These are phyloP conservation scores for Dendrolimus pini DNA, from an alignment of 2,888 invertebrate genomes.

Conservation along the genomic window DNA sequence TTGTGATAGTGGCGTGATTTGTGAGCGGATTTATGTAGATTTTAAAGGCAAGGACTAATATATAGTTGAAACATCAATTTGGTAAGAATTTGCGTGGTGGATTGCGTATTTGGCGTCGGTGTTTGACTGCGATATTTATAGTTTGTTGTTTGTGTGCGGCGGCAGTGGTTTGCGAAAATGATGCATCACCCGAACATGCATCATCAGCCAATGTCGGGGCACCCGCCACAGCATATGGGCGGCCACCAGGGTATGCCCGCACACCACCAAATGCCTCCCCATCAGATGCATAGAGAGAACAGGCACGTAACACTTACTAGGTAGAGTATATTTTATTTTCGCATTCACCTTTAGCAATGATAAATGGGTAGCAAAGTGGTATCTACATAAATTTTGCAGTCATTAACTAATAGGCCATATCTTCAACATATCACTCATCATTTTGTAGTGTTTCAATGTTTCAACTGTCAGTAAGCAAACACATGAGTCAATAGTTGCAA, in stretches of 20 bases:
- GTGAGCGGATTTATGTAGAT: slow-evolving; percentile 58
- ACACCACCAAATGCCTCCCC: slow-evolving; percentile 81
- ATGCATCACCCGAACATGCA: slow-evolving; percentile 77
- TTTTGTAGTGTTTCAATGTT: no score
- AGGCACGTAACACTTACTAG: slow-evolving; percentile 73
- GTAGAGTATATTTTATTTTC: slow-evolving; percentile 24
- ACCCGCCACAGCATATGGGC: slow-evolving; percentile 67
- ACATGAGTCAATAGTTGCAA: no score
- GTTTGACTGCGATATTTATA: slow-evolving; percentile 29
- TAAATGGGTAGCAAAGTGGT: no score
- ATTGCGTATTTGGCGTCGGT: slow-evolving; percentile 51
- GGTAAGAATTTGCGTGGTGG: slow-evolving; percentile 31
- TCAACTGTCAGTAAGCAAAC: no score
- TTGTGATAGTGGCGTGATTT: slow-evolving; percentile 47
- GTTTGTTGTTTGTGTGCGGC: slow-evolving; percentile 51
- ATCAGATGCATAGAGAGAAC: slow-evolving; percentile 81
- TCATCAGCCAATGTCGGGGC: slow-evolving; percentile 73
- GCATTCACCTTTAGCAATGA: no score
- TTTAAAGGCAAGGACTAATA: slow-evolving; percentile 36
- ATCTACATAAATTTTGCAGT: no score
- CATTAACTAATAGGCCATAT: no score
- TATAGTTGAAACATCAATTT: slow-evolving; percentile 42
- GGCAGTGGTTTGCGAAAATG: slow-evolving; percentile 58
- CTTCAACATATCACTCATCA: no score
- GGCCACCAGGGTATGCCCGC: slow-evolving; percentile 62